Evolutionary conservation across 2,797 vertebrate genomes (phyloP).

Genomic region (Telmatherina bonti): DNA sequence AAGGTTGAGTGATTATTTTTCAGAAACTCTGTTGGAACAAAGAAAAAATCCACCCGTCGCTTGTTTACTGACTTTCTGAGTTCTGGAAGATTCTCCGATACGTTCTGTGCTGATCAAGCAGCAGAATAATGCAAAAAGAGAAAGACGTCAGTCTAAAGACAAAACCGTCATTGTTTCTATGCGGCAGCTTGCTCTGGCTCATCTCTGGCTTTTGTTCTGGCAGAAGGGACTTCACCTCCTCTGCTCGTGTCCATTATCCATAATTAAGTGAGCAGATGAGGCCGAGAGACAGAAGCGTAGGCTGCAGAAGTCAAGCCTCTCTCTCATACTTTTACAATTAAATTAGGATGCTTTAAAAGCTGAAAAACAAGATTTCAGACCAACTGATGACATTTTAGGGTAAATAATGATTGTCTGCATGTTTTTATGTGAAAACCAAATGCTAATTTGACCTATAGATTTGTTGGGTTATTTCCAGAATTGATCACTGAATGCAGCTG

Average conservation of each 20-base stretch:
- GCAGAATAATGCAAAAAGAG: slow-evolving; percentile 29
- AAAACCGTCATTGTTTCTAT: slow-evolving; percentile 22
- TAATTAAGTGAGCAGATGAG: slow-evolving; percentile 72
- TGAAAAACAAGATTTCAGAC: background rate
- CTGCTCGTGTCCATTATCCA: slow-evolving; percentile 64
- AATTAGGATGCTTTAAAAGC: background rate
- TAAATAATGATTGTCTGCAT: slow-evolving; percentile 6
- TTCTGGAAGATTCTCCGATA: background rate
- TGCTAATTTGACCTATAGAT: slow-evolving; percentile 43
- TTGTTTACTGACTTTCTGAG: no score
- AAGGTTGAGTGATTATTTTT: no score
- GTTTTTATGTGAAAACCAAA: slow-evolving; percentile 15
- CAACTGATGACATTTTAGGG: background rate
- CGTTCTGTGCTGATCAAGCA: slow-evolving; percentile 1
- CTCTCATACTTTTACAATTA: slow-evolving; percentile 28
- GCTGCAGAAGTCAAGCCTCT: slow-evolving; percentile 21
- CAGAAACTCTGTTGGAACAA: no score
- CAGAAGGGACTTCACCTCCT: slow-evolving; percentile 52
- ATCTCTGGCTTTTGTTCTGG: slow-evolving; percentile 72
- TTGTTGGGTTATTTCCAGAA: slow-evolving; percentile 1
- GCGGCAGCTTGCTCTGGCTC: slow-evolving; percentile 52
- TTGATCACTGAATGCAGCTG: background rate
- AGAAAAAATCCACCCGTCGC: no score
- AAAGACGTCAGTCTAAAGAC: slow-evolving; percentile 36
- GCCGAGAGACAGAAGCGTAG: slow-evolving; percentile 23